Base-by-base conservation (phyloP, 2,888 invertebrate genomes). In the Steinernema hermaphroditum region DNA sequence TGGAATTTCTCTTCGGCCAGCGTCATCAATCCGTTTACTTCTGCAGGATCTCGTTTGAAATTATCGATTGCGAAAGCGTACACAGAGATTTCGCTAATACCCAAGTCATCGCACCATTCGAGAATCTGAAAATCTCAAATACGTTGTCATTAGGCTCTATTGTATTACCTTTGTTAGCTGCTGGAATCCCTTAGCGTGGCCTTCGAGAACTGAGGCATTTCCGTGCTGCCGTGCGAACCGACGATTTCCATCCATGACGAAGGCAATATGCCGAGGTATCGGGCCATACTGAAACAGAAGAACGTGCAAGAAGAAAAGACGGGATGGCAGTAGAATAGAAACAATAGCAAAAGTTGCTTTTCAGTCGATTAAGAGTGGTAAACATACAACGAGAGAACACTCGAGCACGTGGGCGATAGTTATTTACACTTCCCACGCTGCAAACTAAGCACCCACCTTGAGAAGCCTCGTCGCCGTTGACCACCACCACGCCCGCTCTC, bases 41-140 rank as follows among this genome's bases (percentile, higher is more conserved):
- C 96, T 71, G 94, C 92, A 85, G 91, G 89, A 72, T 91, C 80
- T 72, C 98, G 90, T 87, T 96, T 96, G 86, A 96, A 98, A 88
- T 98, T 99, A 89, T 98, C 97, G 87, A 97, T 96, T 88, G 96
- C 96, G 87, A 99, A 97, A 43, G 97, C 97, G 89, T 96, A 99
- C 0, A 97, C 94, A 8, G 98, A 97, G 0, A 97, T 94, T 90
- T 97, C 96, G 43, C 90, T 90, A 76, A 98, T 91, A 12, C 93
- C 96, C 73, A 97, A 89, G 87, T 95, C 93, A 73, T 92, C 89
- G 87, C 97, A 98, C 93, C 93, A 94, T 88, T 92, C 91, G 49
- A 95, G 88, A 22, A 93, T 92, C 89, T 89, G 90, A 1, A 73
- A 37, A 68, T 24, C n/a, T 19, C 19, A 34, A 2, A n/a, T 6